Percentiles rank a stretch among this genome's conserved stretches.
These are phyloP conservation scores for Argynnis bischoffii DNA, from an alignment of 2,888 invertebrate genomes.

Conservation along the genomic window DNA sequence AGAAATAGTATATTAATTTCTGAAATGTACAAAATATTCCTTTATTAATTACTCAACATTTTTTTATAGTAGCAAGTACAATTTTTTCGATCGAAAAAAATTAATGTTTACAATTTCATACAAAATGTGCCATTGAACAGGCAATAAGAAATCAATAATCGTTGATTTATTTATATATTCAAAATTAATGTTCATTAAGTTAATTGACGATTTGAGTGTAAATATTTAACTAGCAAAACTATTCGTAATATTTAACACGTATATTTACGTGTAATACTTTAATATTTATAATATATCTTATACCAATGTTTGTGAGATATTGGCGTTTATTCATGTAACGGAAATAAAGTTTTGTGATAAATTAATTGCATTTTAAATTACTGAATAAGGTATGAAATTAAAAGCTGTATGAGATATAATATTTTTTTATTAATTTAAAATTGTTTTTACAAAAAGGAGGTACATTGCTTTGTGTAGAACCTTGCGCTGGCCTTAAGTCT, in stretches of 20 bases:
- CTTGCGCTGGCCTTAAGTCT: constrained; percentile 60
- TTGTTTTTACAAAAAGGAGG: constrained; percentile 63
- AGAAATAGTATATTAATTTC: constrained; percentile 23
- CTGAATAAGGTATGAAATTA: constrained; percentile 14
- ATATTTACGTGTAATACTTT: constrained; percentile 15
- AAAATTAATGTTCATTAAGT: constrained; percentile 15
- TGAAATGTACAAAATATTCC: constrained; percentile 72
- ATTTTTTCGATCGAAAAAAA: constrained; percentile 23
- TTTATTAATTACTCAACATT: constrained; percentile 39
- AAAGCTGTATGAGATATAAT: constrained; percentile 40
- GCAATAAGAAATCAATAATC: constrained; percentile 51
- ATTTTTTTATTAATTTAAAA: constrained; percentile 60
- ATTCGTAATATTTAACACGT: background rate
- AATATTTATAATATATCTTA: constrained; percentile 9
- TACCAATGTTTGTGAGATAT: constrained; percentile 12
- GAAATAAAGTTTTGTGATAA: constrained; percentile 31
- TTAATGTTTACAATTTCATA: constrained; percentile 18
- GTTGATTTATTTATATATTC: constrained; percentile 42
- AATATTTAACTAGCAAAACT: background rate
- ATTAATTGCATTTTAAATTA: constrained; percentile 16
- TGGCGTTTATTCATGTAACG: constrained; percentile 11
- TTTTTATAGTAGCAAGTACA: constrained; percentile 36
- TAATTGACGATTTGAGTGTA: constrained; percentile 3
- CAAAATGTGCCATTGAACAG: constrained; percentile 72
- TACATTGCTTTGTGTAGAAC: constrained; percentile 64